These are phyloP conservation scores for Brachypodius melanocephalos DNA, from an alignment of 2,113 vertebrate species.

Conservation along the genomic window DNA sequence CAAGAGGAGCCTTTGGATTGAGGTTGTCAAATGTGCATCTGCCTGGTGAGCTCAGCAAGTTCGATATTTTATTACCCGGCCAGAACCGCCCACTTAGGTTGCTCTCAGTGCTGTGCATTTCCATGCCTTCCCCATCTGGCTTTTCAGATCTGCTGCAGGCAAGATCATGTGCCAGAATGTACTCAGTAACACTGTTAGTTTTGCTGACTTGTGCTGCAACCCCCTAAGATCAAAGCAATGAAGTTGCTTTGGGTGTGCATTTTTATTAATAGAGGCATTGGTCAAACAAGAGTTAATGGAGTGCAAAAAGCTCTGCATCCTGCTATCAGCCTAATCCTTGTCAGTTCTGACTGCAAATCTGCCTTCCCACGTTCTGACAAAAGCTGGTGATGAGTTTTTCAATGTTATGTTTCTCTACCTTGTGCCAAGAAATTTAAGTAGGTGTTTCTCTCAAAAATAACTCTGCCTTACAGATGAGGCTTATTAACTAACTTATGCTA, in stretches of 20 bases:
- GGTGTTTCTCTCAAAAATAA: background rate
- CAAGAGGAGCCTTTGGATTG: background rate
- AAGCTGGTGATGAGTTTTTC: background rate
- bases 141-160: background rate
- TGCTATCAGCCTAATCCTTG: background rate
- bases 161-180: background rate
- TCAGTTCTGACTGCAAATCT: background rate
- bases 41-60: background rate
- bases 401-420: background rate
- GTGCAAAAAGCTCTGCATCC: background rate
- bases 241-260: background rate
- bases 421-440: background rate
- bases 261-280: background rate
- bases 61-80: background rate
- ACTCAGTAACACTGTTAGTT: background rate
- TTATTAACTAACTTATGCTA: constrained; percentile 33
- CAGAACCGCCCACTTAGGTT: background rate
- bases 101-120: background rate
- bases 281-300: background rate
- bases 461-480: background rate
- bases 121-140: background rate
- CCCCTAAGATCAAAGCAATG: background rate
- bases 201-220: background rate
- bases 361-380: background rate
- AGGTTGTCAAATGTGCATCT: background rate